These are phyloP conservation scores for Saccostrea cuccullata DNA, from an alignment of 1,140 invertebrate species.

Conservation along the genomic window DNA sequence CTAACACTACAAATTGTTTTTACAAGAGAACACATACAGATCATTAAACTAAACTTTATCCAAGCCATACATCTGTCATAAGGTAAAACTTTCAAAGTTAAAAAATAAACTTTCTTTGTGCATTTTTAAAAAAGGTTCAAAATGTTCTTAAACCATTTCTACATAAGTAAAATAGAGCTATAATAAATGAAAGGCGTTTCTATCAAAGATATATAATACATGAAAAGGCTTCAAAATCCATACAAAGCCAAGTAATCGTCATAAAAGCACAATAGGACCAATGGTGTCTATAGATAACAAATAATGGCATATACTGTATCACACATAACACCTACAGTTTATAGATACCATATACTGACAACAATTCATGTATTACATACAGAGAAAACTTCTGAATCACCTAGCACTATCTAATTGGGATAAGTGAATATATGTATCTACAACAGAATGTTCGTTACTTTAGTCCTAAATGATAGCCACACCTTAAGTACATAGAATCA, in stretches of 20 bases:
- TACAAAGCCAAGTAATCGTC: background rate
- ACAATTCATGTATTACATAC: background rate
- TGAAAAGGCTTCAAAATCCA: background rate
- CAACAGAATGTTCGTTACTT: too few species aligned
- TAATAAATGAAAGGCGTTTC: conserved; percentile 1
- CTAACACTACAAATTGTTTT: too few species aligned
- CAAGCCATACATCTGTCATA: background rate
- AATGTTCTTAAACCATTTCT: background rate
- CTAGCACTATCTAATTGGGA: background rate
- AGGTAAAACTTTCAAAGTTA: background rate
- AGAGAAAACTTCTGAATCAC: background rate
- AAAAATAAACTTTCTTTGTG: conserved; percentile 2
- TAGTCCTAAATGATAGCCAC: too few species aligned
- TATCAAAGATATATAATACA: conserved; percentile 12
- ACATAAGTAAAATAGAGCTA: conserved; percentile 15
- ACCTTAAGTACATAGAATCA: too few species aligned
- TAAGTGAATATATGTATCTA: too few species aligned
- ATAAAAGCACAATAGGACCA: background rate
- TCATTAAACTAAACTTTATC: background rate
- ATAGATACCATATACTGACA: background rate
- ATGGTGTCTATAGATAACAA: background rate
- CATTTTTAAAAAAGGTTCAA: background rate
- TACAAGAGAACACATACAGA: background rate
- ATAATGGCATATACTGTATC: background rate
- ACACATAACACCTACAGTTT: background rate